Evolutionary conservation across 2,888 invertebrate species (phyloP).

Genomic region (Lepas anatifera): DNA sequence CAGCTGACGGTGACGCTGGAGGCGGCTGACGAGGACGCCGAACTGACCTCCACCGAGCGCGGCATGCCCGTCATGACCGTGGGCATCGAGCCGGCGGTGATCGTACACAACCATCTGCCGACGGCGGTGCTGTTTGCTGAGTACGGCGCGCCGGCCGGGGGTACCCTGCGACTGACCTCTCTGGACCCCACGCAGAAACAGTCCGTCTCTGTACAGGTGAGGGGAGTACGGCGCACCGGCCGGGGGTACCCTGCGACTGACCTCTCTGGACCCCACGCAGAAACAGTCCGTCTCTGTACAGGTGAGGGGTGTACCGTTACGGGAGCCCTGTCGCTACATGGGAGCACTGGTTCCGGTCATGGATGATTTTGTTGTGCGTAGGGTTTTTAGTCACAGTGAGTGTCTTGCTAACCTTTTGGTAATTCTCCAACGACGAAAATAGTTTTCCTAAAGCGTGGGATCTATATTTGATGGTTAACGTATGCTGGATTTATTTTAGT

Average conservation of each 20-base stretch:
- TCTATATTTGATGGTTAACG: too few species aligned
- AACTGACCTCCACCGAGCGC: slow-evolving; percentile 32
- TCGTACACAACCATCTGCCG: slow-evolving; percentile 62
- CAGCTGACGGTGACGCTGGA: slow-evolving; percentile 23
- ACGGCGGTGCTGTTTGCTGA: slow-evolving; percentile 51
- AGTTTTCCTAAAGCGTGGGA: too few species aligned
- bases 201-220: slow-evolving; percentile 31
- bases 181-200: neutral
- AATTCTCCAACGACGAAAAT: too few species aligned
- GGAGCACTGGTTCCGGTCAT: too few species aligned
- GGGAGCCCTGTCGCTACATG: too few species aligned
- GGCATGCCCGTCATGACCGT: slow-evolving; percentile 59
- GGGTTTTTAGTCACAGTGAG: too few species aligned
- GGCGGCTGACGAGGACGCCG: slow-evolving; percentile 22
- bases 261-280: neutral
- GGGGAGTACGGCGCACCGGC: slow-evolving; percentile 36
- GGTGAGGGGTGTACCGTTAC: too few species aligned
- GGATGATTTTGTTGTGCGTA: too few species aligned
- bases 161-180: slow-evolving; percentile 17
- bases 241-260: slow-evolving; percentile 19
- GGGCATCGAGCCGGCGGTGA: slow-evolving; percentile 56
- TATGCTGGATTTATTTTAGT: too few species aligned
- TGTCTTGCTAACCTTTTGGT: too few species aligned
- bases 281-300: slow-evolving; percentile 22
- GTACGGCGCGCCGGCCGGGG: slow-evolving; percentile 31